Evolutionary conservation across 2,888 invertebrate genomes (phyloP).

Genomic region (Cephus runcator): DNA sequence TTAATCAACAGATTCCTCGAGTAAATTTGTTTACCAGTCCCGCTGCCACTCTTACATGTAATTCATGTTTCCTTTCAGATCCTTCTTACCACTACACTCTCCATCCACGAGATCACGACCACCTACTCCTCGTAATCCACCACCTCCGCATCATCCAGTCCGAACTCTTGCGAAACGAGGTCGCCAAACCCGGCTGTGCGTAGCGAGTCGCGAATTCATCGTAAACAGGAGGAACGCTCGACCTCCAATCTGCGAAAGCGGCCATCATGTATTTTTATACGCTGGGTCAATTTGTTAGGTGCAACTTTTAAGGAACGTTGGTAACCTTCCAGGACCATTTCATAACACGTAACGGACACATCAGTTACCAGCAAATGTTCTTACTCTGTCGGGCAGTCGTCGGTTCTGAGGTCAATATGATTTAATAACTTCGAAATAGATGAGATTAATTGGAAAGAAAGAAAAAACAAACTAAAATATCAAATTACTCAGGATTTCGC

Average conservation of each 20-base stretch:
- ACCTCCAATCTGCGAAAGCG: not conserved
- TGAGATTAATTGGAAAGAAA: not conserved
- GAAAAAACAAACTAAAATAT: not conserved
- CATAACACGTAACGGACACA: not conserved
- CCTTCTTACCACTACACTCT: not conserved
- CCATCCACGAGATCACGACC: not conserved
- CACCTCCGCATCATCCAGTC: not conserved
- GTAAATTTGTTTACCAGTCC: constrained; percentile 41
- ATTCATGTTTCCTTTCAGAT: not conserved
- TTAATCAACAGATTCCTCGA: constrained; percentile 39
- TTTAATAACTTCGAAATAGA: not conserved
- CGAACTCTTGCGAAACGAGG: not conserved
- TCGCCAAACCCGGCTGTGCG: not conserved
- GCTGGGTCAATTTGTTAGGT: not conserved
- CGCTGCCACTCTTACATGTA: not conserved
- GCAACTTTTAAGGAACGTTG: not conserved
- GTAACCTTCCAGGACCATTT: not conserved
- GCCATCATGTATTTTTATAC: not conserved
- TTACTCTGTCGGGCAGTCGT: not conserved
- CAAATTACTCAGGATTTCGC: not conserved
- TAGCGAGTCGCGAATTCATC: not conserved
- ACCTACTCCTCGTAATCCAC: not conserved
- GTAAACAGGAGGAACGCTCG: not conserved
- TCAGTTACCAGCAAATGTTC: not conserved
- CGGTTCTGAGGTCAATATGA: not conserved